Evolutionary conservation across 2,797 vertebrate species (phyloP).

Genomic region (Leptoclinus maculatus): DNA sequence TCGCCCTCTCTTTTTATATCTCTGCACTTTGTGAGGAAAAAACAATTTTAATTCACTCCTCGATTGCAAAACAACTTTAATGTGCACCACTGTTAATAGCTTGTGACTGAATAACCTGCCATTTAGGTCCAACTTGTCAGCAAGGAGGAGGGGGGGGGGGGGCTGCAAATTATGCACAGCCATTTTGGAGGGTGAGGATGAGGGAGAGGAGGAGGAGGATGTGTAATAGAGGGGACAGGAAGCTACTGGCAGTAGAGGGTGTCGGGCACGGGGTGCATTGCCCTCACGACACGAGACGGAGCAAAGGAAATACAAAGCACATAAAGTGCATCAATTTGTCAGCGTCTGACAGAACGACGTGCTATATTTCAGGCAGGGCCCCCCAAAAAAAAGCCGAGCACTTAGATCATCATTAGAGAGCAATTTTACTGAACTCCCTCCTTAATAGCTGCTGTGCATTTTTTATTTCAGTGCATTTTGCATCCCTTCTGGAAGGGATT

Average conservation of each 20-base stretch:
- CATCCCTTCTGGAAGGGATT: not conserved
- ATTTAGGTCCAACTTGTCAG: constrained; percentile 55
- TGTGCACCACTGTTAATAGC: constrained; percentile 65
- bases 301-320: constrained; percentile 61
- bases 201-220: constrained; percentile 24
- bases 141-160: constrained; percentile 5
- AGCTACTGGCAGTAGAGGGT: constrained; percentile 36
- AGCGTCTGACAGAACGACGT: constrained; percentile 49
- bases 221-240: constrained; percentile 50
- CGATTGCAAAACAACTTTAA: constrained; percentile 66
- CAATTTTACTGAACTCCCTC: constrained; percentile 66
- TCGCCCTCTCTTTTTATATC: constrained; percentile 47
- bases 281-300: constrained; percentile 45
- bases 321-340: constrained; percentile 77
- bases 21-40: constrained; percentile 45
- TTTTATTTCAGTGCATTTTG: constrained; percentile 32
- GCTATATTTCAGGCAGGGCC: constrained; percentile 53
- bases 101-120: constrained; percentile 72
- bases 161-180: constrained; percentile 49
- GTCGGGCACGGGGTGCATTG: constrained; percentile 41
- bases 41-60: constrained; percentile 65
- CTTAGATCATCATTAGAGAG: constrained; percentile 77
- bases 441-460: constrained; percentile 56
- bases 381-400: constrained; percentile 60
- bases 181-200: constrained; percentile 36